These are phyloP conservation scores for Camponotus fellah DNA, from an alignment of 2,888 invertebrate species.

Conservation along the genomic window DNA sequence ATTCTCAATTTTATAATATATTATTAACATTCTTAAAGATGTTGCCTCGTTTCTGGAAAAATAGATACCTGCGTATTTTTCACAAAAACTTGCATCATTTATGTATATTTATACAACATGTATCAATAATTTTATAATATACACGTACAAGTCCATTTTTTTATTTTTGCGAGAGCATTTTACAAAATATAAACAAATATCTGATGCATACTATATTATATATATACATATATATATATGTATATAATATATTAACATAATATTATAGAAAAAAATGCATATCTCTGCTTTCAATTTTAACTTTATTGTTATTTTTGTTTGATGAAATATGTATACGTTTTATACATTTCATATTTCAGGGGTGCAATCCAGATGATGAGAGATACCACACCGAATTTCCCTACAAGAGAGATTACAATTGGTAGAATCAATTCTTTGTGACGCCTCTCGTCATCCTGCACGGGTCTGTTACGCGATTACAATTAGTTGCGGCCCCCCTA, in stretches of 20 bases:
- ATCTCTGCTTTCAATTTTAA: background rate
- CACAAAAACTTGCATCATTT: background rate
- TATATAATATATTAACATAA: no score
- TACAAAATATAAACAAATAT: no score
- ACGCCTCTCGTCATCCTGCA: constrained; percentile 65
- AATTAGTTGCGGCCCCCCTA: constrained; percentile 69
- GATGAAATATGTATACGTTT: constrained; percentile 34
- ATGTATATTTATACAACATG: background rate
- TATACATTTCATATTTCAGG: constrained; percentile 31
- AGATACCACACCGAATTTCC: constrained; percentile 57
- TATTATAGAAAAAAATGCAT: no score
- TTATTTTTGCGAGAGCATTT: no score
- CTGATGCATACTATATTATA: no score
- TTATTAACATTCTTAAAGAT: background rate
- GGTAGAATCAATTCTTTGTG: constrained; percentile 70
- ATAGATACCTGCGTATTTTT: background rate
- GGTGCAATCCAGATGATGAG: constrained; percentile 44
- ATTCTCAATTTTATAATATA: background rate
- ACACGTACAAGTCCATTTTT: no score
- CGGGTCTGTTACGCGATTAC: constrained; percentile 72
- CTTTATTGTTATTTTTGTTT: constrained; percentile 18
- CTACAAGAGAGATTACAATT: constrained; percentile 67
- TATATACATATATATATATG: no score
- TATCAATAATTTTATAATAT: no score
- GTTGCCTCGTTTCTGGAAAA: background rate